A percentile compares a stretch with the other conserved stretches of the same genome.
Evolutionary conservation across 1,140 invertebrate genomes (phyloP).

Genomic region (Papilio machaon): DNA sequence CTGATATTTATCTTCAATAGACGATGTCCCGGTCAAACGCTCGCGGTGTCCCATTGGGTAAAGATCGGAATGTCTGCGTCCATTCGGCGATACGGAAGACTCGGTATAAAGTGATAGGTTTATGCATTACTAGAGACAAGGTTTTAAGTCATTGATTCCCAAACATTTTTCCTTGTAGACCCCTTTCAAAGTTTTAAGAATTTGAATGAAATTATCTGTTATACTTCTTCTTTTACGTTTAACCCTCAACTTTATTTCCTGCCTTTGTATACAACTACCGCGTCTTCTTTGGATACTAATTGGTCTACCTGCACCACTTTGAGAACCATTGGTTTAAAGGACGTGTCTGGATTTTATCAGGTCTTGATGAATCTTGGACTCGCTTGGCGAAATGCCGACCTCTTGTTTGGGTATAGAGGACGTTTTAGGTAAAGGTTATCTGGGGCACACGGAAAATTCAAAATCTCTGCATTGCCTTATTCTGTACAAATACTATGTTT

Average conservation of each 20-base stretch:
- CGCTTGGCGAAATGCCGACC: slow-evolving; percentile 26
- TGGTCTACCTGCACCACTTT: background rate
- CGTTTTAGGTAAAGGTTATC: slow-evolving; percentile 37
- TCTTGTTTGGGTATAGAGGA: slow-evolving; percentile 27
- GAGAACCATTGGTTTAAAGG: slow-evolving; percentile 38
- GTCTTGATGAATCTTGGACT: slow-evolving; percentile 46
- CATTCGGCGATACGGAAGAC: slow-evolving; percentile 50
- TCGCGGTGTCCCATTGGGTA: slow-evolving; percentile 53
- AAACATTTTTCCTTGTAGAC: background rate
- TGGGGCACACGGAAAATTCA: background rate
- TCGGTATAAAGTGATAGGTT: slow-evolving; percentile 51
- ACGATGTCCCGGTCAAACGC: slow-evolving; percentile 53
- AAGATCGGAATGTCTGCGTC: slow-evolving; percentile 55
- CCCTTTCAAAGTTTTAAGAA: background rate
- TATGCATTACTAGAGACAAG: slow-evolving; percentile 47
- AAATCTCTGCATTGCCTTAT: background rate
- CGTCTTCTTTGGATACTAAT: background rate
- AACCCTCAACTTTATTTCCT: too few species aligned
- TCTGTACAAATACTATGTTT: background rate
- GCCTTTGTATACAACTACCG: background rate
- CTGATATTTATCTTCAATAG: slow-evolving; percentile 60
- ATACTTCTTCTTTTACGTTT: too few species aligned
- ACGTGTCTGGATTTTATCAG: slow-evolving; percentile 55
- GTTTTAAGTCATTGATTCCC: background rate
- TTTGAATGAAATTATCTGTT: background rate